Evolutionary conservation across 2,888 invertebrate species (phyloP), one percentile per base, ranked within the genome.

Genomic region (Stegana nigrithorax): DNA sequence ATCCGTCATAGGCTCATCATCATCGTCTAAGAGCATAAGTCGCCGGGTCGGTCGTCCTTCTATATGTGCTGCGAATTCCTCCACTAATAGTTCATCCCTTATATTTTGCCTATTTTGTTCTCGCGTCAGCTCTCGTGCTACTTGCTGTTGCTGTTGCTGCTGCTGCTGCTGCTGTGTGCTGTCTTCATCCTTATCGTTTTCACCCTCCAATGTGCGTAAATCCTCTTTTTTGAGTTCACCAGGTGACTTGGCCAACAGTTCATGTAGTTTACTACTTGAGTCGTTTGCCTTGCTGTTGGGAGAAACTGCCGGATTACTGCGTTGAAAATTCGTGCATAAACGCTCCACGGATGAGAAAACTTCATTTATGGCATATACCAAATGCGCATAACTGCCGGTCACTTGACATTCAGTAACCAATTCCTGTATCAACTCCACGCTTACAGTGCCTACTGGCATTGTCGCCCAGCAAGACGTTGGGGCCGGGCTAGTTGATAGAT

Each of bases 101-200:
- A n/a, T n/a, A n/a, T n/a, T n/a, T n/a, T n/a, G n/a, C n/a, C n/a
- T n/a, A n/a, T n/a, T n/a, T n/a, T n/a, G n/a, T n/a, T n/a, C n/a
- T n/a, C n/a, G n/a, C n/a, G n/a, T n/a, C n/a, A n/a, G n/a, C n/a
- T n/a, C n/a, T n/a, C n/a, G n/a, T n/a, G n/a, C n/a, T n/a, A n/a
- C n/a, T n/a, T n/a, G n/a, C n/a, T n/a, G n/a, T n/a, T n/a, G n/a
- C n/a, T n/a, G n/a, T n/a, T n/a, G n/a, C 26, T n/a, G 2, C 26
- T n/a, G 27, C 7, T 10, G 12, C 39, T 26, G 17, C 4, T 23
- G 59, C 36, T 69, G 69, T 12, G 90, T 88, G 75, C 92, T 91
- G 78, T 96, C 95, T 75, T 92, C 91, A 81, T 96, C 96, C 86
- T 96, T 96, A 74, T 96, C 96, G 68, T 91, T 89, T 82, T 96